Conservation (phyloP, 2,113 vertebrate species). For the Oryctolagus cuniculus region mOryCun1.1 NC_091438.1:118820501-118821000, state of each 20-base stretch:
- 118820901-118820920: not conserved
- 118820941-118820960: not conserved
- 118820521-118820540: not conserved
- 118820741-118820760: not conserved
- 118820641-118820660: not conserved
- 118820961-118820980: not conserved
- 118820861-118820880: not conserved
- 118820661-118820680: not conserved
- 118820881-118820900: not conserved
- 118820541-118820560: not conserved
- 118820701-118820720: not conserved
- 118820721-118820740: not conserved
- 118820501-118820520: not conserved
- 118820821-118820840: not conserved
- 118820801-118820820: not conserved
- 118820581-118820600: not conserved
- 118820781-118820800: not conserved
- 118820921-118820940: not conserved
- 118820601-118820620: not conserved
- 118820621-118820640: not conserved
- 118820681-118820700: not conserved
- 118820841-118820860: not conserved
- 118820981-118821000: not conserved
- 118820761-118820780: constrained; percentile 25
- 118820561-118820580: not conserved